Evolutionary conservation across 2,113 vertebrate genomes (phyloP).

Genomic region (Lethenteron camtschaticum): DNA sequence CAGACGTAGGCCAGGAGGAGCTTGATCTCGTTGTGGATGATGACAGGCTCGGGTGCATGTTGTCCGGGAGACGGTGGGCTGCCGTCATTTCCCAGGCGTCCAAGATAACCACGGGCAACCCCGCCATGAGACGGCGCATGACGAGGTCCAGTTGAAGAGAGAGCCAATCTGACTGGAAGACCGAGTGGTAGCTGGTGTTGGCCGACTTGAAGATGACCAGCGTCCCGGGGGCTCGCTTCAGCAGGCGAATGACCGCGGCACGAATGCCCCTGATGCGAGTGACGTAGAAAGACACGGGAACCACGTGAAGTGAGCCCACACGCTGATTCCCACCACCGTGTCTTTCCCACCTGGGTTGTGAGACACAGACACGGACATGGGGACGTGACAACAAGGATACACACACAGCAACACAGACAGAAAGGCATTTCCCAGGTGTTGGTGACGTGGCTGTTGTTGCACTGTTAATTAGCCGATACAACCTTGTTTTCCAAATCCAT

Average conservation of each 20-base stretch:
- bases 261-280: constrained; percentile 11
- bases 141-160: constrained; percentile 16
- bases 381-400: too few species aligned
- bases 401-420: too few species aligned
- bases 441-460: too few species aligned
- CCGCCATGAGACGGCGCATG: constrained; percentile 13
- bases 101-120: constrained; percentile 13
- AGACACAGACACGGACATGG: too few species aligned
- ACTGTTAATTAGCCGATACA: too few species aligned
- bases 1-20: constrained; percentile 18
- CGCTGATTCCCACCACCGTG: constrained; percentile 11
- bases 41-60: constrained; percentile 12
- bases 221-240: constrained; percentile 12
- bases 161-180: constrained; percentile 16
- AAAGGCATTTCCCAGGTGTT: too few species aligned
- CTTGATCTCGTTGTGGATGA: constrained; percentile 15
- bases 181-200: constrained; percentile 16
- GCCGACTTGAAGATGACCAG: constrained; percentile 15
- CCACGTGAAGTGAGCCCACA: constrained; percentile 15
- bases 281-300: constrained; percentile 9
- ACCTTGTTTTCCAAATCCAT: too few species aligned
- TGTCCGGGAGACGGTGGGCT: constrained; percentile 13
- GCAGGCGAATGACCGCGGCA: constrained; percentile 10
- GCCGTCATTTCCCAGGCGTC: constrained; percentile 21
- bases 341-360: constrained; percentile 22